Evolutionary conservation across 1,140 invertebrate species (phyloP), one percentile per base, ranked within the genome.

Genomic region (Penaeus indicus): DNA sequence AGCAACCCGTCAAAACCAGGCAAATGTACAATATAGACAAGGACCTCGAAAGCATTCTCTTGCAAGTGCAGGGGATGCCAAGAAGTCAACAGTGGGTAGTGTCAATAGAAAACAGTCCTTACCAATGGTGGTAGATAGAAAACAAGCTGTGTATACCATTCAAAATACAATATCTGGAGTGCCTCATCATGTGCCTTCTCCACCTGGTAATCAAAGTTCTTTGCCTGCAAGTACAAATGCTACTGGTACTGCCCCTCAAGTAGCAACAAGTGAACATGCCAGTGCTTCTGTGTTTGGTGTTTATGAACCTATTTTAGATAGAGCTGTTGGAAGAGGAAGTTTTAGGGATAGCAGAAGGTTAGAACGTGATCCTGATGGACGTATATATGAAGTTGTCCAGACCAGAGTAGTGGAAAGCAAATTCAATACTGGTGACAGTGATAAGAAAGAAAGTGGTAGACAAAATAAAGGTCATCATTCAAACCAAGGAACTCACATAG

Each of bases 131-230:
- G 86, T 87, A 27, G 88, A 91, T 75, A 86, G 88, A 84, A 91
- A 87, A 61, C 90, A 91, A 61, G 90, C 90, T 84, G 88, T 91
- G 69, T 88, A 91, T 69, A 89, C 84, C n/a, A 79, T 89, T 67
- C 84, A 91, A 69, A 89, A 87, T 72, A 87, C 79, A 62, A 42
- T 89, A 21, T 85, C 88, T 32, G 42, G 88, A 47, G 87, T 89
- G 64, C 88, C 90, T 84, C 90, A 78, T 83, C 77, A 77, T 63
- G 86, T 85, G 86, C 84, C 85, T 86, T 88, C 81, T 63, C n/a
- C 22, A 78, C 18, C 78, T 85, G 72, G 82, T 32, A 85, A 89
- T 27, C 86, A 86, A 75, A 90, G 62, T 90, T 79, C 69, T 84
- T 47, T 77, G 67, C 80, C 63, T 63, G 69, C 80, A 32, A 85